Percentiles rank a stretch among this genome's conserved stretches.
Evolutionary conservation across 2,113 vertebrate species (phyloP).

Genomic region (Arvicanthis niloticus): DNA sequence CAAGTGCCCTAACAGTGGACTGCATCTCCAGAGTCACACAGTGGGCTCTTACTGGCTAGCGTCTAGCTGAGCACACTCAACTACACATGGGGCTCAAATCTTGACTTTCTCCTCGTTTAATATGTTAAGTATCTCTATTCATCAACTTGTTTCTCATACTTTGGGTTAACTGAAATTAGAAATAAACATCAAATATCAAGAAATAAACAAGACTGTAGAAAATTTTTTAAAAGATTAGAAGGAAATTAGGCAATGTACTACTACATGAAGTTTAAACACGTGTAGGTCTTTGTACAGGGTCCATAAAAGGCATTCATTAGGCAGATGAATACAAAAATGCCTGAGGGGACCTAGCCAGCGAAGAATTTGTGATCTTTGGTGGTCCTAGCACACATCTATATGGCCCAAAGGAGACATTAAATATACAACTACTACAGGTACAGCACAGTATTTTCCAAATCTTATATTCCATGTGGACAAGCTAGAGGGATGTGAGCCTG

Average conservation of each 20-base stretch:
- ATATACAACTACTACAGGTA: background rate
- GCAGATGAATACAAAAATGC: slow-evolving; percentile 41
- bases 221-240: background rate
- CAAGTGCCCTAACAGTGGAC: background rate
- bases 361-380: background rate
- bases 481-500: background rate
- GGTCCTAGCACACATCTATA: background rate
- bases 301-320: background rate
- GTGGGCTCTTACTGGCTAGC: background rate
- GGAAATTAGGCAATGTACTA: background rate
- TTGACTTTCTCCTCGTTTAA: background rate
- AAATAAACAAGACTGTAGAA: slow-evolving; percentile 22
- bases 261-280: background rate
- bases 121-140: background rate
- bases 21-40: background rate
- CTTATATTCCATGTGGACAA: background rate
- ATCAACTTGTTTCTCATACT: slow-evolving; percentile 11
- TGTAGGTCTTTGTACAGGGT: background rate
- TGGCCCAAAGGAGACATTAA: background rate
- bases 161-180: slow-evolving; percentile 26
- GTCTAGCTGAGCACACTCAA: background rate
- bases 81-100: slow-evolving; percentile 12
- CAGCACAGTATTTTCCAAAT: background rate
- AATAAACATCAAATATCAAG: slow-evolving; percentile 39
- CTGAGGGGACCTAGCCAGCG: background rate